These are phyloP conservation scores for Zhuqinia jingwanae DNA, from an alignment of 2,888 invertebrate species.

Conservation along the genomic window DNA sequence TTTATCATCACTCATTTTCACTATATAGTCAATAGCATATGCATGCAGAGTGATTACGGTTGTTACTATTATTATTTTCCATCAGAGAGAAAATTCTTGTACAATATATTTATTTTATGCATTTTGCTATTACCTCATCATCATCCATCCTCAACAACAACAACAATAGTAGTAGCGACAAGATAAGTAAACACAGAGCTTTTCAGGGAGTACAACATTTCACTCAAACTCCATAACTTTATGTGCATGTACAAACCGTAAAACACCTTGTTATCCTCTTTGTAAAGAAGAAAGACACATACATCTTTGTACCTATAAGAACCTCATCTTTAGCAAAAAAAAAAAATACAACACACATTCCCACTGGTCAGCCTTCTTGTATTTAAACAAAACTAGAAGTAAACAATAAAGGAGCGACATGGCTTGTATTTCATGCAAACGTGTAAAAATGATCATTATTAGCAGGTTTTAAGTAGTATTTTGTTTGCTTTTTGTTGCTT, in stretches of 20 bases:
- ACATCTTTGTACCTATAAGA: not conserved
- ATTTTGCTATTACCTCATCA: constrained; percentile 57
- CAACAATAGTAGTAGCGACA: not conserved
- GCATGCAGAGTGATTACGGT: constrained; percentile 1
- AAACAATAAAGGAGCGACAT: constrained; percentile 1
- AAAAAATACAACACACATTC: too few species aligned
- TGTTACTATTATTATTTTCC: constrained; percentile 55
- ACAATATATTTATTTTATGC: too few species aligned
- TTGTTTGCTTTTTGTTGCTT: constrained; percentile 44
- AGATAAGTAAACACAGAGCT: not conserved
- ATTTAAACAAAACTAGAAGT: constrained; percentile 29
- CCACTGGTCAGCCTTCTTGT: not conserved
- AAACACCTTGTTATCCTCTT: too few species aligned
- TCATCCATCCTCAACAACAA: too few species aligned
- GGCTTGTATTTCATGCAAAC: constrained; percentile 61
- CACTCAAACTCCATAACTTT: too few species aligned
- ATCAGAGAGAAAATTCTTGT: too few species aligned
- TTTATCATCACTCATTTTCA: constrained; percentile 50
- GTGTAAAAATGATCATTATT: constrained; percentile 55
- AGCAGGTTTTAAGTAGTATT: constrained; percentile 45
- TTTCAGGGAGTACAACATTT: not conserved
- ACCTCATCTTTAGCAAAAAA: not conserved
- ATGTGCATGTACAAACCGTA: too few species aligned
- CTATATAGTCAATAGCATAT: not conserved
- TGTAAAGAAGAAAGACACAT: not conserved